Percentiles rank a stretch among this genome's conserved stretches.
Evolutionary conservation across 2,113 vertebrate genomes (phyloP).

Genomic region (Leptodactylus fuscus): DNA sequence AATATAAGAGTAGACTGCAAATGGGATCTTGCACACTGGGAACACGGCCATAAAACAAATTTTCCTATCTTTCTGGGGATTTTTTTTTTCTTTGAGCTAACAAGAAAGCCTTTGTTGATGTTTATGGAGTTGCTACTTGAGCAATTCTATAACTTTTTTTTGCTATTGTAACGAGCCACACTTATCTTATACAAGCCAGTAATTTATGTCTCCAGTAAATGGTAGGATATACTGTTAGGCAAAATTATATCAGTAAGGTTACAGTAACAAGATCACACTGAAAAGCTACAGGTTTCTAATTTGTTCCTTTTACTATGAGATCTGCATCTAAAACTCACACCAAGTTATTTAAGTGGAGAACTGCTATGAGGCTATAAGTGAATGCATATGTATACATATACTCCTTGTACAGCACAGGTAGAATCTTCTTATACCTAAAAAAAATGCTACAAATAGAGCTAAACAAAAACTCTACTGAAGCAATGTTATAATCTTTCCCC

Average conservation of each 20-base stretch:
- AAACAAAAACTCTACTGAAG: constrained; percentile 38
- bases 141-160: not conserved
- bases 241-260: not conserved
- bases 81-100: too few relatives aligned
- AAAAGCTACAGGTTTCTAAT: too few relatives aligned
- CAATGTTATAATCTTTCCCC: constrained; percentile 35
- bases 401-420: not conserved
- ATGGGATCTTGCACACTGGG: too few relatives aligned
- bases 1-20: too few relatives aligned
- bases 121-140: not conserved
- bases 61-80: too few relatives aligned
- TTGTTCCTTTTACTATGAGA: too few relatives aligned
- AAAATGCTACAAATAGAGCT: not conserved
- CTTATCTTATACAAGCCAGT: too few relatives aligned
- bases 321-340: not conserved
- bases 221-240: not conserved
- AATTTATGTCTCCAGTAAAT: not conserved
- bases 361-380: too few relatives aligned
- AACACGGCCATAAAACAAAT: too few relatives aligned
- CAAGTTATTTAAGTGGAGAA: not conserved
- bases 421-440: not conserved
- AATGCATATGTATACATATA: not conserved
- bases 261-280: not conserved
- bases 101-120: not conserved
- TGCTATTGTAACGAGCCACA: too few relatives aligned